Evolutionary conservation across 2,797 vertebrate genomes (phyloP).

Genomic region (Geotrypetes seraphini): DNA sequence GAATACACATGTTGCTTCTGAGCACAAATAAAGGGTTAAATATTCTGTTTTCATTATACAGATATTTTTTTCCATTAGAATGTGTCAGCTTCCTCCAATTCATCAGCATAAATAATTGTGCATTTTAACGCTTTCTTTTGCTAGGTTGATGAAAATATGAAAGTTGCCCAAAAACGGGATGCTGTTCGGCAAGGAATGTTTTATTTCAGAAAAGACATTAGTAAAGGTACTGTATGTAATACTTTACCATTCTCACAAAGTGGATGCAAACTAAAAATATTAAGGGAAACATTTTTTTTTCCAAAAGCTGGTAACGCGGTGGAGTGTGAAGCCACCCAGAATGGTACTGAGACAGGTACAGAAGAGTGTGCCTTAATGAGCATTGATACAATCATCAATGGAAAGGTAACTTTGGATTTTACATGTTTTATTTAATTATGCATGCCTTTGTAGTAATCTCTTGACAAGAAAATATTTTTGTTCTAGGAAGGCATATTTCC

Average conservation of each 20-base stretch:
- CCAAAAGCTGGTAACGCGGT: conserved; percentile 70
- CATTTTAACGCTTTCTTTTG: background rate
- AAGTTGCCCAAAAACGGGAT: conserved; percentile 85
- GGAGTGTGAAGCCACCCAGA: conserved; percentile 59
- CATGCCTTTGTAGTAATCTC: too few species aligned
- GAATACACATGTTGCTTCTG: too few species aligned
- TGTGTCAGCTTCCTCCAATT: too few species aligned
- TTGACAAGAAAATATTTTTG: too few species aligned
- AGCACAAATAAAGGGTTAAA: too few species aligned
- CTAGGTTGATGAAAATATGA: conserved; percentile 97
- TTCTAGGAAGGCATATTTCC: conserved; percentile 88
- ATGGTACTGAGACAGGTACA: conserved; percentile 49
- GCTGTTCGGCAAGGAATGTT: conserved; percentile 85
- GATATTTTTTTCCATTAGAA: too few species aligned
- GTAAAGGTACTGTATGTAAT: conserved; percentile 66
- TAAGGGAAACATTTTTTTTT: background rate
- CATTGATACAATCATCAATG: conserved; percentile 95
- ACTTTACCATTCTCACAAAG: too few species aligned
- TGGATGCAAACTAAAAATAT: background rate
- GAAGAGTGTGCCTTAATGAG: conserved; percentile 90
- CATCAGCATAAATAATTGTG: too few species aligned
- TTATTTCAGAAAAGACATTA: conserved; percentile 94
- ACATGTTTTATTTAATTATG: too few species aligned
- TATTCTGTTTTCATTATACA: too few species aligned
- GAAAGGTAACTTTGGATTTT: conserved; percentile 77